Evolutionary conservation across 2,888 invertebrate genomes (phyloP).

Genomic region (Electrophaes corylata): DNA sequence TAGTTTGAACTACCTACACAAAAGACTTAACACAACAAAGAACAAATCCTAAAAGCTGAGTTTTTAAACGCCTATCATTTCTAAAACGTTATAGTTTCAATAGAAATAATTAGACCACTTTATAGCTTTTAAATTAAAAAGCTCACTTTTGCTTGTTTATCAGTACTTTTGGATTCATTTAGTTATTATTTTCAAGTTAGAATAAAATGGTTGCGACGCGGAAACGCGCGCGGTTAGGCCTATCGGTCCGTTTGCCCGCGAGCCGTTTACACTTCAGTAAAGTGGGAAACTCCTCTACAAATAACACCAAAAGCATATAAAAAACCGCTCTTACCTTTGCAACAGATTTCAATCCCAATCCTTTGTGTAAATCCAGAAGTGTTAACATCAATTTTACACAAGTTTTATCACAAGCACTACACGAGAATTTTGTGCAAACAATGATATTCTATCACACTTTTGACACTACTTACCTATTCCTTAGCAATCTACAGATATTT

Average conservation of each 20-base stretch:
- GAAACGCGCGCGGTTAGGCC: conserved; percentile 51
- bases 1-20: too few relatives aligned
- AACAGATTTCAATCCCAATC: conserved; percentile 63
- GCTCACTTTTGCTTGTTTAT: background rate
- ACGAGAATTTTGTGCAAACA: conserved; percentile 39
- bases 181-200: background rate
- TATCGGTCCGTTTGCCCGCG: conserved; percentile 38
- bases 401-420: conserved; percentile 47
- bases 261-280: background rate
- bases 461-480: background rate
- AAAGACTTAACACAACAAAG: too few relatives aligned
- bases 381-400: conserved; percentile 54
- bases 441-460: background rate
- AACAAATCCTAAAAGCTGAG: too few relatives aligned
- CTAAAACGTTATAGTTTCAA: background rate
- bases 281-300: too few relatives aligned
- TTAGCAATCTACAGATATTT: background rate
- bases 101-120: background rate
- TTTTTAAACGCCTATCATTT: too few relatives aligned
- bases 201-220: conserved; percentile 1
- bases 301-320: conserved; percentile 22
- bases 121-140: background rate
- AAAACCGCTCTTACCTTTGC: conserved; percentile 62
- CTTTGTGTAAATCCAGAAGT: conserved; percentile 66
- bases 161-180: background rate